Evolutionary conservation across 2,888 invertebrate species (phyloP).

Genomic region (Acronicta aceris): DNA sequence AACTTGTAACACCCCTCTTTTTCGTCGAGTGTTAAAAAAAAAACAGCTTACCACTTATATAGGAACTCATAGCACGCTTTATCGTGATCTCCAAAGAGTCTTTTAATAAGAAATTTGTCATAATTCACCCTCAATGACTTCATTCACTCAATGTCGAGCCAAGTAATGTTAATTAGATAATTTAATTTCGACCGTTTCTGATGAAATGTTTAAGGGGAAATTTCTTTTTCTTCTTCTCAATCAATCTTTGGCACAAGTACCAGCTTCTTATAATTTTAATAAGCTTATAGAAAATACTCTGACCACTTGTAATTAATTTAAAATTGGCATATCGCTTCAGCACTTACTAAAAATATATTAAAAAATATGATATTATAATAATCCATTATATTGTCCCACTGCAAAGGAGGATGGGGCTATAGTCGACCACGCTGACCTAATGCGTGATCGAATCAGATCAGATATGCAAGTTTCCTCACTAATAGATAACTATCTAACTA

Average conservation of each 20-base stretch:
- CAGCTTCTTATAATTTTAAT: conserved; percentile 43
- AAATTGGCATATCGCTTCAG: neutral
- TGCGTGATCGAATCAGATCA: too few relatives aligned
- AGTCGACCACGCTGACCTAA: too few relatives aligned
- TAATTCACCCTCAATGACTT: conserved; percentile 72
- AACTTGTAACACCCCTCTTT: too few relatives aligned
- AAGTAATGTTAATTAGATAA: conserved; percentile 78
- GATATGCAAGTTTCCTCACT: too few relatives aligned
- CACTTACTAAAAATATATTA: conserved; percentile 4
- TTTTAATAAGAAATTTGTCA: conserved; percentile 69
- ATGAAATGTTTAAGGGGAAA: conserved; percentile 64
- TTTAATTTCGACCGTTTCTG: conserved; percentile 71
- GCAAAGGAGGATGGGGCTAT: too few relatives aligned
- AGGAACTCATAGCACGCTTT: conserved; percentile 61
- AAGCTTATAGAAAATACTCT: conserved; percentile 39
- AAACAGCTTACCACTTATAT: too few relatives aligned
- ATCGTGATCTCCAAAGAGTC: conserved; percentile 61
- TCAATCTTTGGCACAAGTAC: conserved; percentile 36
- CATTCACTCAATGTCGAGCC: conserved; percentile 69
- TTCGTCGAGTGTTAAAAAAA: too few relatives aligned
- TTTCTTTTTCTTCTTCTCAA: conserved; percentile 59
- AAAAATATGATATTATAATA: too few relatives aligned
- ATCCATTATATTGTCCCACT: too few relatives aligned
- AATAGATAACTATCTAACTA: too few relatives aligned
- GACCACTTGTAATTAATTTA: conserved; percentile 9